Evolutionary conservation across 2,888 invertebrate species (phyloP), one percentile per base, ranked within the genome.

Genomic region (Dasypogon diadema): DNA sequence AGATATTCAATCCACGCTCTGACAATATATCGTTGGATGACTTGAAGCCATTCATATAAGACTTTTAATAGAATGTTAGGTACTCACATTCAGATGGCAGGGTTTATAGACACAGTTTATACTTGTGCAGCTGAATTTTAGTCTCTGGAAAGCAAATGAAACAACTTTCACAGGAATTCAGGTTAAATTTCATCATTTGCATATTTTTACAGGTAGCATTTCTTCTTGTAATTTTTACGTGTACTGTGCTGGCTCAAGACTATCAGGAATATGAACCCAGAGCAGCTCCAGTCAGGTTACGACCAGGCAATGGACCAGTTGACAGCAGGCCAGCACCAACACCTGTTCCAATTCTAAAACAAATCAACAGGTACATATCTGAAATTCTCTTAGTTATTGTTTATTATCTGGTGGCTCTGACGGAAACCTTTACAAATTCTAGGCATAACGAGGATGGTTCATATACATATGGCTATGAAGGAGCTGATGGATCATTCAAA

Each of bases 401-500:
- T 18, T 51, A 3, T 21, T 4, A 30, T 75, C 75, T 16, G 37
- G 30, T 5, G n/a, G 34, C 65, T 56, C 87, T 87, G 2, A 55
- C 12, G 21, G 2, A 14, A 37, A 34, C 6, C 22, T 26, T 2
- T 12, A 48, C 10, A 30, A 42, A 18, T 18, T 26, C n/a, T 85
- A 93, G 93, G 83, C 95, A 94, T 87, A 94, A 95, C 81, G 94
- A 95, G 84, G 95, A 95, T 83, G 95, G 95, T 73, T 95, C 95
- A 0, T 96, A 96, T 87, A 96, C 96, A 0, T 96, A 95, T 82
- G 95, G 95, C 0, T 96, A 94, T 85, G 96, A 96, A 83, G 93
- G 92, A 2, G 95, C 91, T 30, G 96, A 96, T 83, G 96, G 95
- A 46, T 92, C 93, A 3, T 95, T 95, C 88, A 95, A 95, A 87